Evolutionary conservation across 2,888 invertebrate genomes (phyloP), one percentile per base, ranked within the genome.

Genomic region (Cantharis flavilabris): DNA sequence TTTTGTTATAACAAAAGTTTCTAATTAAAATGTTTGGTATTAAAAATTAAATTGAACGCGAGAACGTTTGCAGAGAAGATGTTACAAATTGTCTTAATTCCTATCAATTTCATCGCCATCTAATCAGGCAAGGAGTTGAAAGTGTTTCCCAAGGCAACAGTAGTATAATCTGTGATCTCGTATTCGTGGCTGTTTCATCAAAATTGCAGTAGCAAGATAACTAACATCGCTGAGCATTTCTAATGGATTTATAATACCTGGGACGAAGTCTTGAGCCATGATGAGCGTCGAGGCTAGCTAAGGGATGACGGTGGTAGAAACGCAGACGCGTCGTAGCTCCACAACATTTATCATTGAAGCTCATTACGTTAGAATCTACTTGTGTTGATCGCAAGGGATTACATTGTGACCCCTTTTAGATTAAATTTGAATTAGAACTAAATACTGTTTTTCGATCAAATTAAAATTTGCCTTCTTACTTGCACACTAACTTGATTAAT

Each of bases 311-410:
- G 83, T 83, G 86, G 86, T 84, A 80, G 81, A 87, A 85, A 86
- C 85, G 87, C 87, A 88, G 88, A 88, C 87, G 88, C 88, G 86
- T 87, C 83, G 82, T 80, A 83, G 86, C 87, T 88, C 87, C 87
- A 84, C 85, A 85, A 86, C 87, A 89, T 89, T 89, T 88, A 89
- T 90, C 89, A 89, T 88, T 87, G 87, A 84, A 87, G 87, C 88
- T 89, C 89, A 89, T 89, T 89, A 89, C 87, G 87, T 84, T 85
- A 85, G 87, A 88, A 88, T 88, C 88, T 87, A 86, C 87, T 86
- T 79, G 80, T 78, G 76, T 76, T 78, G 79, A 78, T 80, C 80
- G 77, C 77, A 69, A 72, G 77, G 75, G 78, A 80, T 79, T 80
- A 77, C 79, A 72, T 69, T 73, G 73, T 77, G 80, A 78, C 80